phyloP scores from a whole-genome alignment of 2,888 invertebrate genomes.

The Drosophila aldrichi region DNA sequence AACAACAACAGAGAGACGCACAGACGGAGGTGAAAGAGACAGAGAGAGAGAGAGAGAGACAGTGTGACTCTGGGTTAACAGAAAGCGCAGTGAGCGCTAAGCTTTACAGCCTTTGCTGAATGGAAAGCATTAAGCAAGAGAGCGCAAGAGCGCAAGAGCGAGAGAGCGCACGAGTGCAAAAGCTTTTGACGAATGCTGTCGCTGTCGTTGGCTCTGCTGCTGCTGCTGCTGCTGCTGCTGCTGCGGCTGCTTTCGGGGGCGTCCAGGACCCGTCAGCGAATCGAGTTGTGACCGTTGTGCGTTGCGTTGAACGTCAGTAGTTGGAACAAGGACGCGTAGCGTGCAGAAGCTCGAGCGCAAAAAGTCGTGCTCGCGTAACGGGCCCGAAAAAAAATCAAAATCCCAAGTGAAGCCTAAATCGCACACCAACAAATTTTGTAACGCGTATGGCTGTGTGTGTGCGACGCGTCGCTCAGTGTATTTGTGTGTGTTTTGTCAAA shows the following conservation, averaged over 20 bases:
- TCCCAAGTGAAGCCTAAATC: slow-evolving; percentile 32
- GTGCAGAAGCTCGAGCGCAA: slow-evolving; percentile 74
- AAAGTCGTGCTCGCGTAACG: slow-evolving; percentile 38
- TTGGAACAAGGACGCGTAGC: slow-evolving; percentile 85
- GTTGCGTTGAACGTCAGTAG: slow-evolving; percentile 77
- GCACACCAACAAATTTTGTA: slow-evolving; percentile 21
- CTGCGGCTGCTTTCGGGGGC: slow-evolving; percentile 48
- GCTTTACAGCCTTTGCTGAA: slow-evolving; percentile 63
- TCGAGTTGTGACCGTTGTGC: slow-evolving; percentile 64
- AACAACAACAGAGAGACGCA: slow-evolving; percentile 25
- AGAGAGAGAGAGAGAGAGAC: not conserved
- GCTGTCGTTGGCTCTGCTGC: slow-evolving; percentile 25
- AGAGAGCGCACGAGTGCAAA: slow-evolving; percentile 21
- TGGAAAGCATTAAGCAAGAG: slow-evolving; percentile 48
- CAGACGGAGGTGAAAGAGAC: no score
- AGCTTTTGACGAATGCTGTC: slow-evolving; percentile 45
- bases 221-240: slow-evolving; percentile 16
- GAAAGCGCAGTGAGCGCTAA: slow-evolving; percentile 19
- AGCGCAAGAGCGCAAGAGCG: slow-evolving; percentile 25
- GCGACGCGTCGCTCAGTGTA: not conserved
- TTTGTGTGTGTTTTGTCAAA: slow-evolving; percentile 10
- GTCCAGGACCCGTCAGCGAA: slow-evolving; percentile 84
- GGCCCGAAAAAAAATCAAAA: slow-evolving; percentile 1
- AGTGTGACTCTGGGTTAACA: slow-evolving; percentile 36
- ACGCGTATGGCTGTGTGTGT: slow-evolving; percentile 18